Base-by-base conservation (phyloP, 2,888 invertebrate species). In the Hirtodrosophila alboralis region DNA sequence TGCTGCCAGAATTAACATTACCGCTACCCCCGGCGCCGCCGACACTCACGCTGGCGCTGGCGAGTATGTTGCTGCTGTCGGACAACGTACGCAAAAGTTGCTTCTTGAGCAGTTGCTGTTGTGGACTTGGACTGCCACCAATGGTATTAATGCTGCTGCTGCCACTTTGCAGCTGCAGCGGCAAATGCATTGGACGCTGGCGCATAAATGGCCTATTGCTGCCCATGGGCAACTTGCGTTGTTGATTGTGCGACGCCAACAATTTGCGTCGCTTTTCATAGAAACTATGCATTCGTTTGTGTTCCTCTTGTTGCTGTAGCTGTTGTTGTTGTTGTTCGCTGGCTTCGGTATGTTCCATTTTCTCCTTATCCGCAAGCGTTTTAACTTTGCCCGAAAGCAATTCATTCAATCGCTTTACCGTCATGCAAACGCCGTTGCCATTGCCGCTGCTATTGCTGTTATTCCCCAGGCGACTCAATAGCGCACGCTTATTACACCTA, bases 201-300 rank as follows among this genome's bases (percentile, higher is more conserved):
- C 84, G 78, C 44, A 73, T 10, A 59, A 57, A 43, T 31, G 69
- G 70, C 13, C 66, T 44, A 40, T 28, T 34, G 28, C 16, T 56
- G 60, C 47, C 33, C 34, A 13, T 31, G 30, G 37, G 56, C 44
- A 36, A 16, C 14, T 49, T n/a, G n/a, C n/a, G 41, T 16, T 53
- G 45, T 7, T 76, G 61, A 13, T 53, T 41, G 0, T 43, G 41
- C 14, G 45, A 7, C 1, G 60, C 49, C 23, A 85, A 4, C 27
- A 89, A 58, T 23, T 87, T 85, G 3, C 87, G 76, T 2, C 87
- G 79, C 34, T 77, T 87, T 45, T 88, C 87, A 43, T 89, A 88
- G 57, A 88, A 88, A 21, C 81, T 83, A 9, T 62, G 74, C 38
- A 88, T 84, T 8, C 78, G 84, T 44, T 71, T 72, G 13, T 64